Base-by-base conservation (phyloP, 2,888 invertebrate species). In the Seira ritae region DNA sequence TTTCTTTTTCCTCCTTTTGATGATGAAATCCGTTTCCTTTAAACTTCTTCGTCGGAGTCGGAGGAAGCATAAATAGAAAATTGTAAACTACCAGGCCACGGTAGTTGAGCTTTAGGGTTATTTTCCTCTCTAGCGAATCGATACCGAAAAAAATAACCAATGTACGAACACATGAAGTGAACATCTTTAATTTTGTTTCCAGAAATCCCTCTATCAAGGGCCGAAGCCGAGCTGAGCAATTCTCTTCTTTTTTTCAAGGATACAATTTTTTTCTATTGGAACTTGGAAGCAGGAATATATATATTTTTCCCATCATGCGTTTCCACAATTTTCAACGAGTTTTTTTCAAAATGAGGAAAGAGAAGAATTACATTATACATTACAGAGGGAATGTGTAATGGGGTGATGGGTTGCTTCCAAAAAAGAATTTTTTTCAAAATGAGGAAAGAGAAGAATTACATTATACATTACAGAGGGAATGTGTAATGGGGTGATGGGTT, bases 371-470 rank as follows among this genome's bases (percentile, higher is more conserved):
- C 77, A 78, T n/a, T 24, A 75, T 50, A 68, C n/a, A n/a, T 20
- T 37, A 46, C 31, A 68, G 68, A 50, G 50, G 50, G 50, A 62
- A 62, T 62, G 62, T 50, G 62, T 20, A 62, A 62, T 19, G 62
- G 22, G 10, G 62, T 62, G 62, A 62, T 62, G 62, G 50, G 50
- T 31, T 31, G 31, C 50, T 50, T 15, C 50, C 50, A 8, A 15
- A 50, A 31, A 31, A 50, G 22, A 74, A 70, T 80, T 81, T 81
- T 62, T 62, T 62, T 71, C 42, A 55, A 81, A 81, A 81, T 76
- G 81, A 72, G 17, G 55, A 55, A 17, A 55, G 60, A 42, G 79
- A 73, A 46, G 71, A 75, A 67, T 70, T 78, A 67, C 77, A 78
- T n/a, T 24, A 75, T 50, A 68, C n/a, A n/a, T 20, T 37, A 46